Evolutionary conservation across 2,797 vertebrate species (phyloP), one percentile per base, ranked within the genome.

Genomic region (Manis crassicaudata): DNA sequence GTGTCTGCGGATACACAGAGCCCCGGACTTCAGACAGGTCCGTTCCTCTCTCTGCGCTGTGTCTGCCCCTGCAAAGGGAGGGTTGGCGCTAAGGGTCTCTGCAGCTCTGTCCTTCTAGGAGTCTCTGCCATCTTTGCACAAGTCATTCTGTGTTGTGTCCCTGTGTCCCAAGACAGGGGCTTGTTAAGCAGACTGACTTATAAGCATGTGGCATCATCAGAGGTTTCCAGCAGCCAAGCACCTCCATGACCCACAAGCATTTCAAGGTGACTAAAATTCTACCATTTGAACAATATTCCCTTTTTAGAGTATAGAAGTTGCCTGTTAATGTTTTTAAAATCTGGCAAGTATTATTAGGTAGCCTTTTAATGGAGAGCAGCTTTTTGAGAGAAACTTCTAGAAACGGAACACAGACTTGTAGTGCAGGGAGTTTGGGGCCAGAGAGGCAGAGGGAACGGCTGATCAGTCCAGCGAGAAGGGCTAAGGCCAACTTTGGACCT

Each of bases 311-410:
- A 17, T 12, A 72, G 60, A 54, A 35, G 37, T 40, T 60, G 21
- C 32, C 27, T 18, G 6, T 43, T 88, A 76, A 35, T 73, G 3
- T 92, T 43, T 37, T 70, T 73, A 23, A n/a, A 62, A 88, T 46
- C 65, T 87, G 67, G 76, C 35, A 68, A 67, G 13, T 65, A 65
- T 89, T 81, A 88, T 40, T 67, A 35, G 8, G 32, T 73, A 83
- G 35, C 3, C 63, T 94, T 75, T 83, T 76, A 56, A 5, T 21
- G 3, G 58, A 75, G 63, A 86, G 75, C 29, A 84, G 65, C 32
- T 93, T 87, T 93, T 63, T 65, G 75, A 94, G 35, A 46, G 40
- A 77, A 75, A 56, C 32, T 89, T 93, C 88, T 72, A 65, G 65
- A 76, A 94, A 70, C 8, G 67, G 91, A 54, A 77, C 63, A 27